Conservation (phyloP, 2,113 vertebrate species). For the Melospiza georgiana region DNA sequence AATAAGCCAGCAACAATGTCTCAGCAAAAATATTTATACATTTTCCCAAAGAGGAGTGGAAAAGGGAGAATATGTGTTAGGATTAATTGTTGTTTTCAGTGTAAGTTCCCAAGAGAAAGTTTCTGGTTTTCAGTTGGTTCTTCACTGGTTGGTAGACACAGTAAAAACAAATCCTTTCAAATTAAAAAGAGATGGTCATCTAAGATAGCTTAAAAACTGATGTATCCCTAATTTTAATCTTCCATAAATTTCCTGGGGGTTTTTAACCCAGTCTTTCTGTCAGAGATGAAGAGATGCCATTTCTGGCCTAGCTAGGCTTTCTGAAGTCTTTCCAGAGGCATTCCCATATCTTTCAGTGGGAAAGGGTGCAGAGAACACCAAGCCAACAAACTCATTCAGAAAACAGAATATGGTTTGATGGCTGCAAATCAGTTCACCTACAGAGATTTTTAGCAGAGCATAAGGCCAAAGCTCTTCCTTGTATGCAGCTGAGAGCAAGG, state of each 20-base stretch:
- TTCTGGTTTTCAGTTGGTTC: background rate
- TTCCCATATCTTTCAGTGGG: background rate
- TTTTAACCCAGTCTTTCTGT: background rate
- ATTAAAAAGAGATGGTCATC: background rate
- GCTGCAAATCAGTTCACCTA: background rate
- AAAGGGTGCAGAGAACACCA: background rate
- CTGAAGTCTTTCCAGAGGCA: background rate
- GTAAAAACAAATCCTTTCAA: background rate
- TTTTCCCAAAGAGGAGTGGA: background rate
- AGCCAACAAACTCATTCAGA: background rate
- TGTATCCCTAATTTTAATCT: background rate
- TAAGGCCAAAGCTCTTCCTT: background rate
- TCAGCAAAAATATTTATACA: background rate
- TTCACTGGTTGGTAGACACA: background rate
- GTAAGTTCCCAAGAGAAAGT: background rate
- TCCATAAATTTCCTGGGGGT: background rate
- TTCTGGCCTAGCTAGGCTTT: background rate
- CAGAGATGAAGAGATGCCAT: background rate
- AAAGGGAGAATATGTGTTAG: background rate
- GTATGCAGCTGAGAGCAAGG: background rate
- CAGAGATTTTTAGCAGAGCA: background rate
- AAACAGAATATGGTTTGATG: background rate
- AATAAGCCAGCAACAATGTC: background rate
- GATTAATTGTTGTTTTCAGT: background rate
- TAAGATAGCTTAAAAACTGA: background rate